Conservation (phyloP, 37 sponge, comb jelly and placozoan species). For the Agelas oroides region DNA sequence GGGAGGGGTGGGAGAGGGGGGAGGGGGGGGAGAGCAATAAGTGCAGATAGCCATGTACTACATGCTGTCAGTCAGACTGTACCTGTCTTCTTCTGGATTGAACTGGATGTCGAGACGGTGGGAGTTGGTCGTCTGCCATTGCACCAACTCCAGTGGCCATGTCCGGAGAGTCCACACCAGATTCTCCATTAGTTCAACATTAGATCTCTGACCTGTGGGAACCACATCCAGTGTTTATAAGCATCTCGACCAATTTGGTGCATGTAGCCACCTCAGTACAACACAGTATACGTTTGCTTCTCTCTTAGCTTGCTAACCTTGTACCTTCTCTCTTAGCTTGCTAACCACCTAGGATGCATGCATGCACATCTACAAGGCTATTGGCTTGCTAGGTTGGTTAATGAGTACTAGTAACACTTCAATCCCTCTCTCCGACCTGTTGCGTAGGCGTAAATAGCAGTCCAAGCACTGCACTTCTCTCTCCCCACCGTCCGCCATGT, state of each 20-base stretch:
- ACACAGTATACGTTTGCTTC: background rate
- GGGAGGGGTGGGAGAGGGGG: no score
- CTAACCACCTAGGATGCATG: no score
- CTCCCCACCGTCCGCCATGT: constrained; percentile 51
- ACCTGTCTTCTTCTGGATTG: constrained; percentile 85
- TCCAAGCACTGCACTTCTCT: constrained; percentile 79
- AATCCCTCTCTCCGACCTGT: no score
- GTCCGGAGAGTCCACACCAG: constrained; percentile 84
- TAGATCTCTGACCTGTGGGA: background rate
- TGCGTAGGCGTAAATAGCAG: constrained; percentile 64
- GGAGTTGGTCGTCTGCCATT: constrained; percentile 77
- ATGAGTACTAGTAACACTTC: no score
- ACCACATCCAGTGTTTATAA: no score
- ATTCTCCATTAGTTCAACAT: constrained; percentile 36
- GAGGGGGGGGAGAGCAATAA: no score
- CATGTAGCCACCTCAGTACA: background rate
- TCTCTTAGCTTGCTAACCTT: no score
- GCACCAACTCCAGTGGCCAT: constrained; percentile 83
- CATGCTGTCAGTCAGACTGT: no score
- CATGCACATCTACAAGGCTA: background rate
- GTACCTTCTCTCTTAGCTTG: no score
- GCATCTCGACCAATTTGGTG: no score
- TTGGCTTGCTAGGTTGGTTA: no score
- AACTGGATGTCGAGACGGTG: constrained; percentile 79
- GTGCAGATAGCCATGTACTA: no score